A percentile compares a stretch with the other conserved stretches of the same genome.
Evolutionary conservation across 1,140 invertebrate species (phyloP).

Genomic region (Asbolus verrucosus): DNA sequence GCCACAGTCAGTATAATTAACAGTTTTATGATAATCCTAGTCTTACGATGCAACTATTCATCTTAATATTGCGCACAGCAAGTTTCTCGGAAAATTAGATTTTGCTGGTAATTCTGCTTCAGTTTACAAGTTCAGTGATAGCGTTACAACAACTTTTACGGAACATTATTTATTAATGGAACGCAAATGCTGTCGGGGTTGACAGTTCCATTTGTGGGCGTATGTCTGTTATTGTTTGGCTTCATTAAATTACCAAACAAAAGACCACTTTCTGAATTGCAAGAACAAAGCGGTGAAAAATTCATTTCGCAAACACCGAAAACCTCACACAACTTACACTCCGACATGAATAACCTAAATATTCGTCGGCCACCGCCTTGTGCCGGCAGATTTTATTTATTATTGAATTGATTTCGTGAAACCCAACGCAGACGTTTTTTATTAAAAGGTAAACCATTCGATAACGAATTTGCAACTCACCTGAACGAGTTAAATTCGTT

Average conservation of each 20-base stretch:
- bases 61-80: too few relatives aligned
- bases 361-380: constrained; percentile 10
- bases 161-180: too few relatives aligned
- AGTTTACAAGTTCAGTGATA: too few relatives aligned
- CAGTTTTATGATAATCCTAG: too few relatives aligned
- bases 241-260: constrained; percentile 21
- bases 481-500: background rate
- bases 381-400: constrained; percentile 1
- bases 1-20: too few relatives aligned
- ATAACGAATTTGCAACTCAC: constrained; percentile 7
- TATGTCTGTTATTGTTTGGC: constrained; percentile 1
- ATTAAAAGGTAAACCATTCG: constrained; percentile 8
- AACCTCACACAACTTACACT: constrained; percentile 2
- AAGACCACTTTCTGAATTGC: constrained; percentile 24
- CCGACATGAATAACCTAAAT: constrained; percentile 23
- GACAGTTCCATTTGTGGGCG: background rate
- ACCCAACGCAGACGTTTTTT: constrained; percentile 4
- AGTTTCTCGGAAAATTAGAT: too few relatives aligned
- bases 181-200: too few relatives aligned
- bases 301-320: constrained; percentile 21
- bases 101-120: too few relatives aligned
- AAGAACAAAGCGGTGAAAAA: constrained; percentile 13
- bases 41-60: too few relatives aligned
- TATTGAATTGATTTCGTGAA: constrained; percentile 7
- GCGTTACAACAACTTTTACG: too few relatives aligned